Base-by-base conservation (phyloP, 2,113 vertebrate genomes). In the Taxidea taxus region DNA sequence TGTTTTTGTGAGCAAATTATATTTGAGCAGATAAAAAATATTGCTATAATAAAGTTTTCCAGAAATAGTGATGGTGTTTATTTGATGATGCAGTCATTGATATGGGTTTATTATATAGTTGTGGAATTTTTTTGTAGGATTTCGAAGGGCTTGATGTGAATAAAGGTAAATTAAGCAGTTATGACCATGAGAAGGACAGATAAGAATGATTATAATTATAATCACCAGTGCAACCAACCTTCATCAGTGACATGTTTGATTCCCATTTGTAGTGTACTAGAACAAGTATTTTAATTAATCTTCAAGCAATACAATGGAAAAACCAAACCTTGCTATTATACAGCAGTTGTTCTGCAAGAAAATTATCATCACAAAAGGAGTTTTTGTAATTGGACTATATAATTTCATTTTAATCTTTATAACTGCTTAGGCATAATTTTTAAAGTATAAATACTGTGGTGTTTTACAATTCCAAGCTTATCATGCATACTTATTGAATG, bases 221-320 rank as follows among this genome's bases (percentile, higher is more conserved):
- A 89, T 89, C 49, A 80, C 44, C 25, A 83, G 5, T 64, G 1
- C 62, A 91, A 91, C 77, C 10, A 78, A 51, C 8, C n/a, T 92
- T 90, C 42, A 51, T 86, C 54, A 88, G 14, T 56, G 54, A 4
- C 15, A 16, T 83, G 62, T 47, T 95, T 93, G 34, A 89, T 88
- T 85, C 77, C n/a, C 39, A 95, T 66, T 91, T 89, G 42, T 44
- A 89, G 80, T 87, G 7, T 11, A 90, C 9, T 47, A 82, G 27
- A 91, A 86, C 16, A 97, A 94, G 49, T n/a, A 90, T 82, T 95
- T 97, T 92, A 92, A 92, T 97, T 95, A 94, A 86, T 96, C 12
- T 27, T 94, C 27, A 95, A 83, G 15, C 39, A 89, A 68, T 34
- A 58, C 25, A 91, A 75, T 56, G 10, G 47, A 60, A 60, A 80